These are phyloP conservation scores for Ptiloglossa arizonensis DNA, from an alignment of 1,140 invertebrate genomes.

Conservation along the genomic window DNA sequence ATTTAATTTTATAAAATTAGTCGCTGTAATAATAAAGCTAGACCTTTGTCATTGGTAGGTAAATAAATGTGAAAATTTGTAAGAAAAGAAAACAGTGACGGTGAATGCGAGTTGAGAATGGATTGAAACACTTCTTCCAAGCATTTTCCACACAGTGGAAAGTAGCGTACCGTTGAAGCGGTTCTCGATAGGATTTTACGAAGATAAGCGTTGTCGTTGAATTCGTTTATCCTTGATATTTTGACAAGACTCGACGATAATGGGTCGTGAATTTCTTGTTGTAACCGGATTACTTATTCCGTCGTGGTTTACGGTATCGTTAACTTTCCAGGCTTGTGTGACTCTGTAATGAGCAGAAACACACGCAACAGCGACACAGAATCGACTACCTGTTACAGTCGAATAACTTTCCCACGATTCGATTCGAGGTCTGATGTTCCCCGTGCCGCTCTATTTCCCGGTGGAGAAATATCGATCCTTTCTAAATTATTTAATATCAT, in stretches of 20 bases:
- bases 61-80: too few relatives aligned
- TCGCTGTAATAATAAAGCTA: too few relatives aligned
- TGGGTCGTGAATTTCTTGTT: neutral
- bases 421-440: neutral
- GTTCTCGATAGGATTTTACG: neutral
- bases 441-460: neutral
- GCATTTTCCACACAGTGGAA: too few relatives aligned
- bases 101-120: too few relatives aligned
- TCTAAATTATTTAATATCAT: conserved; percentile 12
- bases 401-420: neutral
- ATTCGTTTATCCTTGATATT: neutral
- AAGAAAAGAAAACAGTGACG: too few relatives aligned
- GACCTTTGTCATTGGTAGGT: too few relatives aligned
- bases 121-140: too few relatives aligned
- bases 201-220: neutral
- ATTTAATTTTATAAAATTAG: too few relatives aligned
- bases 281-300: neutral
- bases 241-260: neutral
- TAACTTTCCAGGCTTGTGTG: neutral
- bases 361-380: neutral
- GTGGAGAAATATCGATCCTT: conserved; percentile 1
- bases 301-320: neutral
- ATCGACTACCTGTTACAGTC: neutral
- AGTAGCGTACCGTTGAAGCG: neutral
- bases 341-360: neutral